phyloP scores from a whole-genome alignment of 2,888 invertebrate genomes.

The Ennomos fuscantarius region DNA sequence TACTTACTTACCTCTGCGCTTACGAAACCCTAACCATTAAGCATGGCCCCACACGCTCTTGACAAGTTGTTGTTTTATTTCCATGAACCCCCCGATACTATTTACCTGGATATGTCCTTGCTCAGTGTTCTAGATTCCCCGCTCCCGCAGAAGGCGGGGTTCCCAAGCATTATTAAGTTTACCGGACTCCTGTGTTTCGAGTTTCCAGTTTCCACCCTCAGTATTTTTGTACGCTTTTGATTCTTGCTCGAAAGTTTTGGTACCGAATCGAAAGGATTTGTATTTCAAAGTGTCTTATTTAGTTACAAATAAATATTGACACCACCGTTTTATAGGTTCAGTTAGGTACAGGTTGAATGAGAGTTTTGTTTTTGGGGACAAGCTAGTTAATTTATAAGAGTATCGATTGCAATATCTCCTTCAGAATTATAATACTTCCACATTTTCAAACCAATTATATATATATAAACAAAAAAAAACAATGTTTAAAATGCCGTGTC shows the following conservation, averaged over 20 bases:
- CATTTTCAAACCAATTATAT: too few species aligned
- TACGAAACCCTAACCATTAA: too few species aligned
- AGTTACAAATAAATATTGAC: conserved; percentile 27
- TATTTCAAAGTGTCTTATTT: conserved; percentile 29
- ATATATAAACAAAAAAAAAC: too few species aligned
- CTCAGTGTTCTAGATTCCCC: conserved; percentile 25
- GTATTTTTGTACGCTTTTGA: conserved; percentile 23
- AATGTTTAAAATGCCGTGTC: too few species aligned
- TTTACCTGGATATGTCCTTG: too few species aligned
- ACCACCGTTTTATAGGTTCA: conserved; percentile 12
- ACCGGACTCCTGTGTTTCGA: conserved; percentile 30
- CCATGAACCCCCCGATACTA: too few species aligned
- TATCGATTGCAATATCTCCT: too few species aligned
- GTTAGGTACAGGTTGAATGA: not conserved
- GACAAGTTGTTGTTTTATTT: too few species aligned
- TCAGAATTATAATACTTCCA: too few species aligned
- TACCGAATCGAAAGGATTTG: conserved; percentile 27
- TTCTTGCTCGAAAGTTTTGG: conserved; percentile 26
- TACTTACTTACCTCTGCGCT: too few species aligned
- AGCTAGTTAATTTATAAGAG: conserved; percentile 14
- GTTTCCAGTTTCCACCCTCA: conserved; percentile 21
- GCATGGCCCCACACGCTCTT: too few species aligned
- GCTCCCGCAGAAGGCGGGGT: conserved; percentile 9
- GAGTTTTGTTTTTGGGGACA: conserved; percentile 12
- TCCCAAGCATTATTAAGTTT: conserved; percentile 37